These are phyloP conservation scores for Apodemus sylvaticus DNA, from an alignment of 2,113 vertebrate genomes.

Conservation along the genomic window DNA sequence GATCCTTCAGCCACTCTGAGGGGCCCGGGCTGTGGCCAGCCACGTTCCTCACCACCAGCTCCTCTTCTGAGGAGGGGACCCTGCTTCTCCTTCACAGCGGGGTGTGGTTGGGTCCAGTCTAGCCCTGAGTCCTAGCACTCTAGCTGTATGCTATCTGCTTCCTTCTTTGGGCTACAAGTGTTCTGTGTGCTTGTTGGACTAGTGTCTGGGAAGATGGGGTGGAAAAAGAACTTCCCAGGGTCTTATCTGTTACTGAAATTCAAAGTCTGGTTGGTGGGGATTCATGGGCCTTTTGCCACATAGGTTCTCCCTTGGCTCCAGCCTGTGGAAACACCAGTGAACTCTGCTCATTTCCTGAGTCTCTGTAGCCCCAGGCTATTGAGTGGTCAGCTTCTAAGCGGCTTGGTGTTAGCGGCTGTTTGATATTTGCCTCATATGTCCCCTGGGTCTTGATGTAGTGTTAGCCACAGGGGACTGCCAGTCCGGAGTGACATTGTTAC, in stretches of 20 bases:
- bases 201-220: too few relatives aligned
- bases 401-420: neutral
- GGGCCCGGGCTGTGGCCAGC: neutral
- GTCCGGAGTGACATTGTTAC: rapidly evolving
- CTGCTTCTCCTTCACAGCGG: neutral
- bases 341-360: neutral
- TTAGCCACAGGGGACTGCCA: neutral
- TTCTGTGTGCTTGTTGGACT: neutral
- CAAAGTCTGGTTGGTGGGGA: neutral
- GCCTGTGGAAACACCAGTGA: neutral
- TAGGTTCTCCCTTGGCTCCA: neutral
- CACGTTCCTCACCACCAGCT: neutral
- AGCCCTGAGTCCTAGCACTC: rapidly evolving
- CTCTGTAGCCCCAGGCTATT: too few relatives aligned
- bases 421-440: rapidly evolving
- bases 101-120: rapidly evolving
- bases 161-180: neutral
- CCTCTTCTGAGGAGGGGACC: rapidly evolving
- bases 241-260: neutral
- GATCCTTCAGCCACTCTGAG: rapidly evolving
- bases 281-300: too few relatives aligned
- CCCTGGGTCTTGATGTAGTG: neutral
- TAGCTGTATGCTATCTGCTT: neutral
- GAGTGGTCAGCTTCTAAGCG: neutral
- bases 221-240: neutral